Percentiles rank a stretch among this genome's conserved stretches.
These are phyloP conservation scores for Amaurobius ferox DNA, from an alignment of 2,888 invertebrate genomes.

Conservation along the genomic window DNA sequence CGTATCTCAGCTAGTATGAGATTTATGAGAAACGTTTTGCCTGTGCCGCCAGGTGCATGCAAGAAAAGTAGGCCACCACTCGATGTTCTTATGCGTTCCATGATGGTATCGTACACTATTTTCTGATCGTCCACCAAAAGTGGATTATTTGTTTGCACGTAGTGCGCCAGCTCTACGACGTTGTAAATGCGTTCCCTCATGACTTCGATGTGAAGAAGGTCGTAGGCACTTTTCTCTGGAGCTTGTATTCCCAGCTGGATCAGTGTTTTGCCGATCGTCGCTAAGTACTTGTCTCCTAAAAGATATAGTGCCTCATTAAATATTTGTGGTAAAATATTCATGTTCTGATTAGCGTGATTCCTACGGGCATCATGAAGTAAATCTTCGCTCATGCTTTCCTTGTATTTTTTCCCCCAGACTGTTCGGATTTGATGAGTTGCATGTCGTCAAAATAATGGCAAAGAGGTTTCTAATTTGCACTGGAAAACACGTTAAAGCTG, in stretches of 20 bases:
- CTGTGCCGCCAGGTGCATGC: constrained; percentile 2
- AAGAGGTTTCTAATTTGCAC: neutral
- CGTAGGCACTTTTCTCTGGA: no score
- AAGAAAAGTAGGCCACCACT: neutral
- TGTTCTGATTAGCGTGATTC: neutral
- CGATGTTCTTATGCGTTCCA: neutral
- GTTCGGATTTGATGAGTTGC: neutral
- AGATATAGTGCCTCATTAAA: no score
- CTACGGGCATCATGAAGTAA: no score
- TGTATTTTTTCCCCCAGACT: neutral
- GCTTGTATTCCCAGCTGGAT: no score
- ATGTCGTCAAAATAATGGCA: neutral
- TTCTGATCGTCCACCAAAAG: neutral
- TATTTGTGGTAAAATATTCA: no score
- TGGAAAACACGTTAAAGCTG: neutral
- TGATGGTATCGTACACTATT: neutral
- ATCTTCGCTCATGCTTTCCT: neutral
- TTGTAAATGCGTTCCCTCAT: neutral
- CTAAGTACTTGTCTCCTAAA: no score
- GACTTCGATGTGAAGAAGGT: no score
- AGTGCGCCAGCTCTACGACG: neutral
- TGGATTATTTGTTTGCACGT: neutral
- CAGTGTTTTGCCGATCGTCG: no score
- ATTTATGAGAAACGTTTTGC: neutral
- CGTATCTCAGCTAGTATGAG: neutral